Conservation (phyloP, 2,797 vertebrate species). For the Myripristis murdjan region DNA sequence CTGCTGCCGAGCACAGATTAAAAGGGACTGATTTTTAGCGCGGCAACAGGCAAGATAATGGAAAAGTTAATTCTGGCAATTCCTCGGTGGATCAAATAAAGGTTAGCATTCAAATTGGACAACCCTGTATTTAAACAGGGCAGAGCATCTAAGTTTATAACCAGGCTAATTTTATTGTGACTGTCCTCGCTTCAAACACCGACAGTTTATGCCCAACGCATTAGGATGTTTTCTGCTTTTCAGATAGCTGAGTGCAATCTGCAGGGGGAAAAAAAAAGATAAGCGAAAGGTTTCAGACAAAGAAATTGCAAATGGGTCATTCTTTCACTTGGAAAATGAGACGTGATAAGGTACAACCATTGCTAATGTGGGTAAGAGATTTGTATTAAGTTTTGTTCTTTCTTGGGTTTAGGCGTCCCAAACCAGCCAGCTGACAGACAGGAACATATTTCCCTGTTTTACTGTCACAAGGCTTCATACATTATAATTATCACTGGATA, state of each 20-base stretch:
- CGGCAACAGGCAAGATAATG: slow-evolving; percentile 26
- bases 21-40: slow-evolving; percentile 34
- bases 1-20: slow-evolving; percentile 26
- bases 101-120: slow-evolving; percentile 24
- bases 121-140: neutral
- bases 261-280: neutral
- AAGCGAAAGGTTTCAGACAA: neutral
- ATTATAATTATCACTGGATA: too few relatives aligned
- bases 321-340: neutral
- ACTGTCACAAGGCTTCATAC: too few relatives aligned
- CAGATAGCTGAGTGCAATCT: neutral
- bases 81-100: slow-evolving; percentile 47
- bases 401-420: too few relatives aligned
- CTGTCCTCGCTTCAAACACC: neutral
- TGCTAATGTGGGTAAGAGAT: too few relatives aligned
- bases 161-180: neutral
- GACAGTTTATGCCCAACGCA: neutral
- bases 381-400: too few relatives aligned
- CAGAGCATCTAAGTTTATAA: slow-evolving; percentile 3
- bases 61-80: slow-evolving; percentile 48
- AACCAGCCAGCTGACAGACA: too few relatives aligned
- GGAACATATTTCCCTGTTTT: too few relatives aligned
- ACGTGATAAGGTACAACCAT: too few relatives aligned
- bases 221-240: neutral
- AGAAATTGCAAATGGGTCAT: neutral